These are phyloP conservation scores for Orbicella faveolata DNA, from an alignment of 64 coral and sea anemone genomes.

Conservation along the genomic window DNA sequence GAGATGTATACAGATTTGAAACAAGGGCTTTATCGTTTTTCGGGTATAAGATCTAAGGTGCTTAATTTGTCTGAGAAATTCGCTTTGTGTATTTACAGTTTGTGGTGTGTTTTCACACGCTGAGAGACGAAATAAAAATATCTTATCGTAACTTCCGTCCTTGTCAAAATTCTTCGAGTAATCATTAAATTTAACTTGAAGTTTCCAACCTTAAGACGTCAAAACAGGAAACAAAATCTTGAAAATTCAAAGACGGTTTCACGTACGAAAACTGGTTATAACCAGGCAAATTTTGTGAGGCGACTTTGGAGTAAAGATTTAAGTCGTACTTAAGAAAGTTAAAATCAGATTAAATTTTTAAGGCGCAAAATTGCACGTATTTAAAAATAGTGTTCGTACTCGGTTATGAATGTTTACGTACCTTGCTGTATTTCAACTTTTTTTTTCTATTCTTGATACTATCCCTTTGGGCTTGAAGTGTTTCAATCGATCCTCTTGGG, in stretches of 20 bases:
- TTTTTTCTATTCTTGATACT: not conserved
- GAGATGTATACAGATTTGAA: not conserved
- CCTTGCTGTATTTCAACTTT: not conserved
- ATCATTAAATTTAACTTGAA: slow-evolving; percentile 4
- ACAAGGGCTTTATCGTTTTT: not conserved
- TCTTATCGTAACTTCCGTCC: not conserved
- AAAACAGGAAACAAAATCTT: not conserved
- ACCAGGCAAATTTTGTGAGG: not conserved
- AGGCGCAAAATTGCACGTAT: not conserved
- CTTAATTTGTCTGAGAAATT: not conserved
- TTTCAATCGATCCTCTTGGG: no score
- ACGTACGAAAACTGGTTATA: not conserved
- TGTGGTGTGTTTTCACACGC: not conserved
- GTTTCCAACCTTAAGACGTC: not conserved
- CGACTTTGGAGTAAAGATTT: not conserved
- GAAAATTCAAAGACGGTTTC: not conserved
- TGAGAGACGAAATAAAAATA: not conserved
- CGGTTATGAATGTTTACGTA: slow-evolving; percentile 13
- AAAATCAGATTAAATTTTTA: slow-evolving; percentile 3
- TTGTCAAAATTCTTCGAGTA: not conserved
- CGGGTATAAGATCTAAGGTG: not conserved
- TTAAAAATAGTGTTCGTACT: not conserved
- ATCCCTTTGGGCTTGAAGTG: no score
- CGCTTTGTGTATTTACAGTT: not conserved
- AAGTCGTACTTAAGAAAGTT: not conserved